A percentile compares a stretch with the other conserved stretches of the same genome.
Conservation (phyloP, 2,888 invertebrate species). For the Pollenia angustigena region DNA sequence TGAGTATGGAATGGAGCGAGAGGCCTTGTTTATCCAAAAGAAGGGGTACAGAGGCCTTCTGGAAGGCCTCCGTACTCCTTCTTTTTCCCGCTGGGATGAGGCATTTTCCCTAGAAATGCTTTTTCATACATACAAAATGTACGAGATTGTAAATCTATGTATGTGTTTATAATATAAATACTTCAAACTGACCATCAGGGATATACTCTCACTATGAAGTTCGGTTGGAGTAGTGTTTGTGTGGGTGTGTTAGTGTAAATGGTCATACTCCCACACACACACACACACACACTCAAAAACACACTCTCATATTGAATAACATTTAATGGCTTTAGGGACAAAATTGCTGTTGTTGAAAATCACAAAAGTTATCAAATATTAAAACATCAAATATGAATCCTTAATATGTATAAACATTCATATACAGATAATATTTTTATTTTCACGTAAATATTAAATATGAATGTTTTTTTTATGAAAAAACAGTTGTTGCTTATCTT, state of each 20-base stretch:
- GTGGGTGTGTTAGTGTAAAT: not conserved
- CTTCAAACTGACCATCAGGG: slow-evolving; percentile 9
- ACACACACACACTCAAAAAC: not conserved
- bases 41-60: no score
- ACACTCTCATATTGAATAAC: slow-evolving; percentile 1
- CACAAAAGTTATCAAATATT: not conserved
- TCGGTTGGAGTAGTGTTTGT: not conserved
- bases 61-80: no score
- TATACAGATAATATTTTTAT: not conserved
- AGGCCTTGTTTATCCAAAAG: no score
- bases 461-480: no score
- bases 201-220: not conserved
- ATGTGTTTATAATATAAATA: slow-evolving; percentile 7
- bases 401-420: not conserved
- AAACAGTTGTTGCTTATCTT: no score
- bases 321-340: slow-evolving; percentile 1
- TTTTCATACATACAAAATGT: slow-evolving; percentile 12
- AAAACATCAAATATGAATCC: not conserved
- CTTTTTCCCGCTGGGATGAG: no score
- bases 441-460: no score
- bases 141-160: slow-evolving; percentile 12
- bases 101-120: not conserved
- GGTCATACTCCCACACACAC: not conserved
- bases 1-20: no score
- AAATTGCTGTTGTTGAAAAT: not conserved